These are phyloP conservation scores for Odontomyia ornata DNA, from an alignment of 2,888 invertebrate genomes.

Conservation along the genomic window DNA sequence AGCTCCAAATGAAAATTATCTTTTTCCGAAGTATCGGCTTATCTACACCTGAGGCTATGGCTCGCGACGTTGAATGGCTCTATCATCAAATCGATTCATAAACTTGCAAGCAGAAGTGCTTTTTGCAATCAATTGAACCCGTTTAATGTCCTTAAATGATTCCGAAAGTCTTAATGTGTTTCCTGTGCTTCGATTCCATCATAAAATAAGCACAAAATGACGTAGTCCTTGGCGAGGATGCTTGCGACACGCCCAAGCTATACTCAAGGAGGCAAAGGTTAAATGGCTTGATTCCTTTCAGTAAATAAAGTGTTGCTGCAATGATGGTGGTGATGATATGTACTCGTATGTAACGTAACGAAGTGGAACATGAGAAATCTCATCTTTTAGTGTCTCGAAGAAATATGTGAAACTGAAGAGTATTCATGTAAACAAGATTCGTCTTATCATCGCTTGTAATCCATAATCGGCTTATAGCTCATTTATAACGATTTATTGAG, in stretches of 20 bases:
- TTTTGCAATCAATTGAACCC: conserved; percentile 43
- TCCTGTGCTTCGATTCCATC: not conserved
- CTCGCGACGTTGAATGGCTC: not conserved
- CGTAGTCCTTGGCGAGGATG: not conserved
- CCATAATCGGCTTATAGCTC: conserved; percentile 41
- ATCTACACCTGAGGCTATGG: conserved; percentile 28
- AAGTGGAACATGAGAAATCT: not conserved
- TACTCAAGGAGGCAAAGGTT: too few species aligned
- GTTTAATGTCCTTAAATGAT: conserved; percentile 39
- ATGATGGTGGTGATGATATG: not conserved
- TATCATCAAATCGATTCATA: not conserved
- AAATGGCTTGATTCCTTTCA: not conserved
- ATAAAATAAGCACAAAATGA: not conserved
- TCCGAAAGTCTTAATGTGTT: conserved; percentile 18
- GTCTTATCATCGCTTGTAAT: conserved; percentile 32
- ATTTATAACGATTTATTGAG: conserved; percentile 42
- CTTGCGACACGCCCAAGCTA: not conserved
- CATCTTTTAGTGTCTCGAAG: not conserved
- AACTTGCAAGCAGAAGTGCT: not conserved
- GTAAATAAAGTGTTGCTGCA: conserved; percentile 1
- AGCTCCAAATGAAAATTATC: conserved; percentile 32
- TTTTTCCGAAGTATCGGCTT: conserved; percentile 21
- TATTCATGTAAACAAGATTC: conserved; percentile 42
- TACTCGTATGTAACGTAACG: not conserved
- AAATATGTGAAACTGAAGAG: not conserved